Evolutionary conservation across 1,140 invertebrate genomes (phyloP), one percentile per base, ranked within the genome.

Genomic region (Drosophila melanica): DNA sequence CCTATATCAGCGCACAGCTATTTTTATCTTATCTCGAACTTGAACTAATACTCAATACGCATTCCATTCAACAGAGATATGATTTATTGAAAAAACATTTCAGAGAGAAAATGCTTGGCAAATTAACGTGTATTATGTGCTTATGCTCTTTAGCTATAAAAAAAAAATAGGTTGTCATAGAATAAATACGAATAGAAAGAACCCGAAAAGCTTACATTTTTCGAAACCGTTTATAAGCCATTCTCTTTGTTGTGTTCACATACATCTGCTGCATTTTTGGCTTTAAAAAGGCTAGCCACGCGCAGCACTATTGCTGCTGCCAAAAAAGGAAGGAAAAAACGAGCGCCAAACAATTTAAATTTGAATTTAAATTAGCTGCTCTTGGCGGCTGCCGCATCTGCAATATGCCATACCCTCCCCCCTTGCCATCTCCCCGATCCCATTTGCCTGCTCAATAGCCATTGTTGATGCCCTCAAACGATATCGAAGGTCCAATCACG

Each of bases 321-420:
- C 75, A 80, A 85, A 85, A 85, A 85, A 78, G 8, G 33, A 8
- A 35, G 9, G 33, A 51, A 51, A 33, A 16, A 78, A 41, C 66
- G 75, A 75, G 69, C 67, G 74, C 68, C 76, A 71, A 87, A 79
- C 73, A 84, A 89, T 89, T 89, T 89, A 71, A 89, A 84, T 89
- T 87, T 87, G 76, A 87, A 80, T 89, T 87, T 84, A 89, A 89
- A 89, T 89, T 89, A 89, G 79, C 73, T 74, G 53, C 72, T 63
- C 59, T 75, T 51, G 48, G 53, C 60, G 59, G 59, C 47, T 64
- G 59, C 59, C 48, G 45, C 65, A 59, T 69, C 69, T 72, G 75
- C 79, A 75, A 79, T 62, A 75, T 55, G 55, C 63, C 12, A 33
- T 10, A 35, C 6, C 37, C 11, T 3, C 35, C 16, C n/a, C 16